Evolutionary conservation across 1,140 invertebrate genomes (phyloP), one percentile per base, ranked within the genome.

Genomic region (Polypedilum pembai): DNA sequence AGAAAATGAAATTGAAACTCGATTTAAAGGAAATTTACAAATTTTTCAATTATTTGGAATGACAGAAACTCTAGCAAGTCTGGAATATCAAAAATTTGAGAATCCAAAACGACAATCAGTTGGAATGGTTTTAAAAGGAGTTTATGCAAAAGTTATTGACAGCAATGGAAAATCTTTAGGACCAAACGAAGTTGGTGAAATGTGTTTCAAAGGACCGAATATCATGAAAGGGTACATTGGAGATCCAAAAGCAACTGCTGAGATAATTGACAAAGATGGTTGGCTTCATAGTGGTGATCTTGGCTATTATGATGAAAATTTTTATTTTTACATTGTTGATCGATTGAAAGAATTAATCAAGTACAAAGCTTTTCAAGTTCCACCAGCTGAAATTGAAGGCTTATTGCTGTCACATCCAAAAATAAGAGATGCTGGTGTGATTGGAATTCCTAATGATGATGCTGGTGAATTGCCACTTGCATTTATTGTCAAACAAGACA

Each of bases 271-370:
- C 74, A 86, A 83, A 45, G 88, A 93, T 7, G 91, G 91, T 5
- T 95, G 91, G 91, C 82, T 94, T 3, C 87, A 89, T 78, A 93
- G 92, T 1, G 92, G 92, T 5, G 92, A 94, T 80, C 87, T 94
- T 8, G 91, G 87, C 0, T 91, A 89, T 78, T 89, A 89, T 77
- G 90, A 93, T 77, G 85, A 90, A 8, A 88, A 90, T 66, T 83
- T 84, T 73, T 90, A 87, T 77, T 90, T 94, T 79, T 92, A 86
- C 78, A 88, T 95, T 75, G 80, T 74, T 81, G 93, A 94, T 79
- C 84, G 93, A 74, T 87, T 92, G 7, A 95, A 95, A 79, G 93
- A 95, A 81, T 86, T 95, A 12, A 94, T 95, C 78, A 95, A 95
- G 84, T 92, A 93, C 69, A 94, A 94, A 84, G 93, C 2, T 33